Conservation (phyloP, 2,888 invertebrate species). For the Heliconius charithonia region DNA sequence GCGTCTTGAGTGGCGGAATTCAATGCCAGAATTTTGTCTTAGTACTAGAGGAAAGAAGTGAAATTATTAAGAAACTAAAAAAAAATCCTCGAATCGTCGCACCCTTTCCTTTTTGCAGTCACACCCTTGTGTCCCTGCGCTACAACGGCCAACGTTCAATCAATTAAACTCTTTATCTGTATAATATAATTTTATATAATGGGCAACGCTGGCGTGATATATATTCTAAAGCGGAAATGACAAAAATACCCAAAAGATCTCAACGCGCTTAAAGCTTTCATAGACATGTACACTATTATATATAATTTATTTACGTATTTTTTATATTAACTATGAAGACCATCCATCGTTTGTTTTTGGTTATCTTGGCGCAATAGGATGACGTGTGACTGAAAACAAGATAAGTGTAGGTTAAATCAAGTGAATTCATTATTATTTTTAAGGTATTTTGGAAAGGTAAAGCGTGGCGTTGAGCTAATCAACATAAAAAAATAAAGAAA, state of each 20-base stretch:
- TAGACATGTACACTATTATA: neutral
- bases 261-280: constrained; percentile 27
- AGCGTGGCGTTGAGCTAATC: neutral
- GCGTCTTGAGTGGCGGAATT: too few relatives aligned
- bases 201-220: neutral
- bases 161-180: too few relatives aligned
- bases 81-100: too few relatives aligned
- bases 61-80: too few relatives aligned
- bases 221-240: neutral
- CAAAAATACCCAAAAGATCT: constrained; percentile 11
- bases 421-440: neutral
- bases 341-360: neutral
- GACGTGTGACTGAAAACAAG: too few relatives aligned
- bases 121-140: too few relatives aligned
- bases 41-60: neutral
- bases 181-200: too few relatives aligned
- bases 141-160: too few relatives aligned
- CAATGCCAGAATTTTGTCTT: neutral
- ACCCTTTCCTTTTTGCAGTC: too few relatives aligned
- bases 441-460: neutral
- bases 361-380: neutral
- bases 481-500: neutral
- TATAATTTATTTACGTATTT: too few relatives aligned
- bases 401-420: neutral
- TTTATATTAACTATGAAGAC: neutral